Evolutionary conservation across 2,888 invertebrate genomes (phyloP).

Genomic region (Fragum whitleyi): DNA sequence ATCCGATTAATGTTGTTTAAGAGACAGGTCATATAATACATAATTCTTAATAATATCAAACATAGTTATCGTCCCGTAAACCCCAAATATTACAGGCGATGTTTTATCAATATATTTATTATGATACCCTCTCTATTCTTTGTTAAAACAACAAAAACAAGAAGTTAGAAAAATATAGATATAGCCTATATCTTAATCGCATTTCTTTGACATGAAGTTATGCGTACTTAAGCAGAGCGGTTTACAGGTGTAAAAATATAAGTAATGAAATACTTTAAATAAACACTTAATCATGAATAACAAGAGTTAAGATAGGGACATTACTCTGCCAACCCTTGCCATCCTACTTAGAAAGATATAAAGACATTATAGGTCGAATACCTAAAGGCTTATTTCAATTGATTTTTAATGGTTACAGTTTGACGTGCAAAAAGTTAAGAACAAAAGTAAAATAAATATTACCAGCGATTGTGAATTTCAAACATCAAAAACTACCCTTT

Average conservation of each 20-base stretch:
- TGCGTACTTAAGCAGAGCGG: slow-evolving; percentile 45
- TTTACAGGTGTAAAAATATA: slow-evolving; percentile 60
- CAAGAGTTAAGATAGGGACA: slow-evolving; percentile 7
- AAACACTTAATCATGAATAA: slow-evolving; percentile 44
- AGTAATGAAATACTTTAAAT: slow-evolving; percentile 47
- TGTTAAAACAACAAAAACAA: slow-evolving; percentile 25
- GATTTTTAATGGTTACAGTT: no score
- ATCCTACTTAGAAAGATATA: no score
- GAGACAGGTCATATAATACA: no score
- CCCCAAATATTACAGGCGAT: slow-evolving; percentile 8
- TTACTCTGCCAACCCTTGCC: slow-evolving; percentile 1
- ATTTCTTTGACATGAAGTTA: slow-evolving; percentile 24
- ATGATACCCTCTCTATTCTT: slow-evolving; percentile 12
- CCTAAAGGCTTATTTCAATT: no score
- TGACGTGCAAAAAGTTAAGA: no score
- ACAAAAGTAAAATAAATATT: no score
- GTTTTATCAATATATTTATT: slow-evolving; percentile 21
- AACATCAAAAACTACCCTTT: no score
- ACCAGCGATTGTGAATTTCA: no score
- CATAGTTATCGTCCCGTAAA: slow-evolving; percentile 12
- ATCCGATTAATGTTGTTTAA: no score
- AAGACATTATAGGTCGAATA: no score
- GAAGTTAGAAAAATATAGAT: slow-evolving; percentile 36
- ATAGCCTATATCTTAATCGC: slow-evolving; percentile 52
- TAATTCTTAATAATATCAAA: slow-evolving; percentile 16